phyloP scores from a whole-genome alignment of 2,888 invertebrate genomes.

The Psococerastis gibbosa region DNA sequence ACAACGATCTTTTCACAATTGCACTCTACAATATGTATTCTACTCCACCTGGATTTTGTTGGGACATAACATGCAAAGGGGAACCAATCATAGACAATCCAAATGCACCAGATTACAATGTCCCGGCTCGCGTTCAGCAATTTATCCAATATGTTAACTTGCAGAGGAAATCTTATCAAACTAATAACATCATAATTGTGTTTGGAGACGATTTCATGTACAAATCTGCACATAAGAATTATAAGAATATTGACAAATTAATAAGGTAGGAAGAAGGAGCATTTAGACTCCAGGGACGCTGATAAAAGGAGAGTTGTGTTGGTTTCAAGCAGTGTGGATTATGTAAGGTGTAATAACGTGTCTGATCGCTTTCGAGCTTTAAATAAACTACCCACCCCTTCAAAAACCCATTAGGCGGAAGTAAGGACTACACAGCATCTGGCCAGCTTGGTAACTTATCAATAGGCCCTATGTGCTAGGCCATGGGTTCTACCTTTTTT shows the following conservation, averaged over 20 bases:
- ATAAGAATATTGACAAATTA: conserved; percentile 62
- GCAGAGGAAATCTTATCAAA: conserved; percentile 38
- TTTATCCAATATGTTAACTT: conserved; percentile 26
- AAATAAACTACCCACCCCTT: too few relatives aligned
- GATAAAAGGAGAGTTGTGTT: too few relatives aligned
- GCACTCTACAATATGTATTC: not conserved
- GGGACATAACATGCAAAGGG: conserved; percentile 42
- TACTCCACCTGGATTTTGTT: conserved; percentile 1
- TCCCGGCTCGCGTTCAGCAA: conserved; percentile 44
- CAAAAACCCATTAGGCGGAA: too few relatives aligned
- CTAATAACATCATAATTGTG: conserved; percentile 57
- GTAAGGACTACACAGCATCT: too few relatives aligned
- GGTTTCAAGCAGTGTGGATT: too few relatives aligned
- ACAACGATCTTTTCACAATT: not conserved
- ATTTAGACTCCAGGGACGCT: too few relatives aligned
- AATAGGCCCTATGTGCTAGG: too few relatives aligned
- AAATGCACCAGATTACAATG: conserved; percentile 64
- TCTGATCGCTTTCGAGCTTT: too few relatives aligned
- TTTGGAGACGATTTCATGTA: conserved; percentile 87
- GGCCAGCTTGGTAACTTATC: too few relatives aligned
- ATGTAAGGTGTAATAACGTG: too few relatives aligned
- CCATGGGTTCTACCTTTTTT: too few relatives aligned
- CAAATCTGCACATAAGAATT: conserved; percentile 60
- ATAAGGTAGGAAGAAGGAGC: too few relatives aligned
- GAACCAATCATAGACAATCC: conserved; percentile 74